A percentile compares a stretch with the other conserved stretches of the same genome.
Evolutionary conservation across 2,797 vertebrate genomes (phyloP).

Genomic region (Girardinus metallicus): DNA sequence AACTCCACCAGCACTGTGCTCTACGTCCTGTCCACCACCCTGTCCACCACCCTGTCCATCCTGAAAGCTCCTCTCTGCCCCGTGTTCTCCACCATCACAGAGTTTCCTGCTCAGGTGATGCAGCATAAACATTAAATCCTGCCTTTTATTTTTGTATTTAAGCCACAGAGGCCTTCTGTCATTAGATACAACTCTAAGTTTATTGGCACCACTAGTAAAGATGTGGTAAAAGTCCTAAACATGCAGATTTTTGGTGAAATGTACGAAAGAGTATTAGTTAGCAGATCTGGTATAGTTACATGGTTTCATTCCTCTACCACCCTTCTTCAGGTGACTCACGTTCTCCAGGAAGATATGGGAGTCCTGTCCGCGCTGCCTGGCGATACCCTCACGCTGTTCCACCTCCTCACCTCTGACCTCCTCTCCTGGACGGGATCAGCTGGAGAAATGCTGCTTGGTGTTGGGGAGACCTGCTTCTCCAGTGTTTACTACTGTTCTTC

Average conservation of each 20-base stretch:
- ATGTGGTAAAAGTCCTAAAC: background rate
- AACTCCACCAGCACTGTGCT: slow-evolving; percentile 66
- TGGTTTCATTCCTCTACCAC: background rate
- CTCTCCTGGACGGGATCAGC: slow-evolving; percentile 61
- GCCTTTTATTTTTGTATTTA: background rate
- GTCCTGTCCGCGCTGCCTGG: slow-evolving; percentile 74
- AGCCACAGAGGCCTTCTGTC: background rate
- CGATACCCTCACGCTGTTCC: slow-evolving; percentile 66
- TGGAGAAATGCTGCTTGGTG: slow-evolving; percentile 50
- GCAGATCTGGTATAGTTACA: slow-evolving; percentile 39
- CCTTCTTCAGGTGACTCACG: slow-evolving; percentile 66
- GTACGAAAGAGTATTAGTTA: too few relatives aligned
- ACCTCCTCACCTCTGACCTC: slow-evolving; percentile 75
- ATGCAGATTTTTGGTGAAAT: background rate
- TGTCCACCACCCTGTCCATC: slow-evolving; percentile 68
- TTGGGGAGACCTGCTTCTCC: slow-evolving; percentile 52
- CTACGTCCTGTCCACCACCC: slow-evolving; percentile 66
- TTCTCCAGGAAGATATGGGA: slow-evolving; percentile 77
- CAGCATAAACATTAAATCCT: background rate
- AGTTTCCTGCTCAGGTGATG: slow-evolving; percentile 77
- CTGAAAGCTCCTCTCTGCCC: slow-evolving; percentile 71
- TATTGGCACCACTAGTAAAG: background rate
- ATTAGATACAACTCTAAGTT: background rate
- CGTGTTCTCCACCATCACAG: slow-evolving; percentile 69
- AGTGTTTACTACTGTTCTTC: slow-evolving; percentile 65